Percentiles rank a stretch among this genome's conserved stretches.
phyloP scores from a whole-genome alignment of 2,797 vertebrate genomes.

The Myotis daubentonii region DNA sequence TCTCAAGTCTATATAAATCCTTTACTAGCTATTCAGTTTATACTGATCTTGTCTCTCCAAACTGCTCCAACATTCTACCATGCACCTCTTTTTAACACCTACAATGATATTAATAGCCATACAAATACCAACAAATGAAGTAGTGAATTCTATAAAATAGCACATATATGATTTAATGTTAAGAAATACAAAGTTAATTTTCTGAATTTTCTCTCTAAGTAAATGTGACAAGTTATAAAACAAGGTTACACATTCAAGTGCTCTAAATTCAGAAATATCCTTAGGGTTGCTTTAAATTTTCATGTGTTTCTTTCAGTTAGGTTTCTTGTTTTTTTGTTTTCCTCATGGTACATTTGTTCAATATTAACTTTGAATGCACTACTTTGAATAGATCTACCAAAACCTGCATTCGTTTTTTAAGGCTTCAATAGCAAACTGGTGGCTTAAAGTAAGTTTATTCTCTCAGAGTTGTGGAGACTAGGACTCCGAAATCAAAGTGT shows the following conservation, averaged over 20 bases:
- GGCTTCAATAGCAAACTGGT: background rate
- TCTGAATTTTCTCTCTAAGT: slow-evolving; percentile 42
- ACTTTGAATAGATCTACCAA: background rate
- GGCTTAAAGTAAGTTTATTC: background rate
- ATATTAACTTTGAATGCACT: background rate
- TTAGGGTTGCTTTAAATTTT: slow-evolving; percentile 62
- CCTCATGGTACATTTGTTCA: background rate
- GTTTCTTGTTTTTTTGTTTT: background rate
- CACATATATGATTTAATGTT: background rate
- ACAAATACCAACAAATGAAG: background rate
- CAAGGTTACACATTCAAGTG: slow-evolving; percentile 20
- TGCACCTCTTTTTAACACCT: background rate
- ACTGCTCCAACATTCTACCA: background rate
- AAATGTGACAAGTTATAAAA: slow-evolving; percentile 61
- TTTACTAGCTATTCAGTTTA: background rate
- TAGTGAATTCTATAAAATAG: background rate
- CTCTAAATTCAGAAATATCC: slow-evolving; percentile 55
- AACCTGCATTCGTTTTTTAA: background rate
- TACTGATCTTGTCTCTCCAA: background rate
- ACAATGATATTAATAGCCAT: background rate
- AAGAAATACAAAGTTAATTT: background rate
- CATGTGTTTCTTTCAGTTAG: background rate
- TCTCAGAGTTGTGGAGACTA: background rate
- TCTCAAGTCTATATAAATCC: background rate
- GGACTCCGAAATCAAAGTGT: background rate